These are phyloP conservation scores for Poecilus cupreus DNA, from an alignment of 2,888 invertebrate species.

Conservation along the genomic window DNA sequence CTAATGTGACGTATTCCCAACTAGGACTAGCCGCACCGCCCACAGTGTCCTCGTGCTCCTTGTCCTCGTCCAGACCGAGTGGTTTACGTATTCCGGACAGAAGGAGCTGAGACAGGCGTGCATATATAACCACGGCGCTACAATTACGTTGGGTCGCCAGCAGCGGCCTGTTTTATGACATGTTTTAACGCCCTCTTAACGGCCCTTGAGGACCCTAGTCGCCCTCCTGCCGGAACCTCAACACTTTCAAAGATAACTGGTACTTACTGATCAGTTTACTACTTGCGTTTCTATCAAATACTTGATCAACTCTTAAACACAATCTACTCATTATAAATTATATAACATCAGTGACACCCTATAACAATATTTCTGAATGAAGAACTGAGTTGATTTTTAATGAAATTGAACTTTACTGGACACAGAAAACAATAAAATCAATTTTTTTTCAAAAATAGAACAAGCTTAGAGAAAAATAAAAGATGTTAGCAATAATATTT, in stretches of 20 bases:
- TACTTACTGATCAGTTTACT: not conserved
- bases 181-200: slow-evolving; percentile 50
- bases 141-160: slow-evolving; percentile 30
- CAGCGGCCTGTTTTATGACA: slow-evolving; percentile 45
- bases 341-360: too few species aligned
- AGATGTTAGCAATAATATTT: too few species aligned
- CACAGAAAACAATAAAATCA: too few species aligned
- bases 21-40: not conserved
- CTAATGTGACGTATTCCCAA: slow-evolving; percentile 11
- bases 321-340: too few species aligned
- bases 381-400: too few species aligned
- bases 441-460: too few species aligned
- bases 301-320: too few species aligned
- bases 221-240: not conserved
- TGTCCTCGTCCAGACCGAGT: not conserved
- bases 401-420: too few species aligned
- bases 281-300: too few species aligned
- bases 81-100: slow-evolving; percentile 5
- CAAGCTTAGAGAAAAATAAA: too few species aligned
- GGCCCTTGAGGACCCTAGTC: slow-evolving; percentile 15
- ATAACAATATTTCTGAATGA: too few species aligned
- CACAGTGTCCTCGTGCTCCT: not conserved
- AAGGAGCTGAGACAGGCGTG: slow-evolving; percentile 6
- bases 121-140: slow-evolving; percentile 32
- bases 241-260: not conserved